phyloP scores from a whole-genome alignment of 2,797 vertebrate species.

The Euthynnus affinis region DNA sequence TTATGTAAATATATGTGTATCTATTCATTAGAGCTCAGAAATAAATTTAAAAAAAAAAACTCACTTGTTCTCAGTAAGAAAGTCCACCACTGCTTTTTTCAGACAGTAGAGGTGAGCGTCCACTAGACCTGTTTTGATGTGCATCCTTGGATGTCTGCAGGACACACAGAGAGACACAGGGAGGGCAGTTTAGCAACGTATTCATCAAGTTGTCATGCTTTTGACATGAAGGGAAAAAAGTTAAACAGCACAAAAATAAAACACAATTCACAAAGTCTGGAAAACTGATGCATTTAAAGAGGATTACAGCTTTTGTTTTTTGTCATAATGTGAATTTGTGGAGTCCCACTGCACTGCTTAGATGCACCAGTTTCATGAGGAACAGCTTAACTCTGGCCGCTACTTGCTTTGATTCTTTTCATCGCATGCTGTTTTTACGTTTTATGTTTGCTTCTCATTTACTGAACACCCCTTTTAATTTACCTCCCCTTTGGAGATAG shows the following conservation, averaged over 20 bases:
- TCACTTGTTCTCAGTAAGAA: constrained; percentile 88
- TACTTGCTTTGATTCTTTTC: constrained; percentile 48
- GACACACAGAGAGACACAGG: not conserved
- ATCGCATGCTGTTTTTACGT: constrained; percentile 57
- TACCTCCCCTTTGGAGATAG: constrained; percentile 25
- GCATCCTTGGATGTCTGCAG: constrained; percentile 93
- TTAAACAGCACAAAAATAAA: not conserved
- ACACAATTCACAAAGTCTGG: not conserved
- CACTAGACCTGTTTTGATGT: constrained; percentile 94
- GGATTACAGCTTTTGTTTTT: not conserved
- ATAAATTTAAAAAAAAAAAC: constrained; percentile 35
- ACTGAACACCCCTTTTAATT: constrained; percentile 53
- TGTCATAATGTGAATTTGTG: not conserved
- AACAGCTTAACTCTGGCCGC: constrained; percentile 2
- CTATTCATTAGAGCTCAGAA: not conserved
- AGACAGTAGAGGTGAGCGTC: constrained; percentile 99
- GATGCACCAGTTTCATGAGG: constrained; percentile 14
- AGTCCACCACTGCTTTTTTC: constrained; percentile 96
- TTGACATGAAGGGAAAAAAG: not conserved
- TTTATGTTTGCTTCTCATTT: constrained; percentile 59
- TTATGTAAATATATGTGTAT: not conserved
- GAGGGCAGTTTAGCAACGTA: not conserved
- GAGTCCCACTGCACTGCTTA: not conserved
- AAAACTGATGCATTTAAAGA: not conserved
- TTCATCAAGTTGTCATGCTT: not conserved